Conservation (phyloP, 2,888 invertebrate genomes). For the Amiota minor region DNA sequence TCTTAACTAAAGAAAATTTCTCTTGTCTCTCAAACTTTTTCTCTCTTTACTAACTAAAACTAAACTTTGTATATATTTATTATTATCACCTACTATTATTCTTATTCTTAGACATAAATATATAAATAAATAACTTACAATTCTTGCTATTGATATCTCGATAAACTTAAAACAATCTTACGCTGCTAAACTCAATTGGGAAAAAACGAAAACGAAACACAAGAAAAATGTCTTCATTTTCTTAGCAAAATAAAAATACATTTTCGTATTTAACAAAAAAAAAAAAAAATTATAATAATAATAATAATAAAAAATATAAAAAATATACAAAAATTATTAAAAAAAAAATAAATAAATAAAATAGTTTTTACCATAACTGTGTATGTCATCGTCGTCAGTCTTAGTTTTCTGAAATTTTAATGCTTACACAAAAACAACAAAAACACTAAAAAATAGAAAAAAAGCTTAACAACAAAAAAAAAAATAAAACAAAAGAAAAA, state of each 20-base stretch:
- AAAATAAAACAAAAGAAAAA: constrained; percentile 32
- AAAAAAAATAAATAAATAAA: constrained; percentile 39
- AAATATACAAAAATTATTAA: not conserved
- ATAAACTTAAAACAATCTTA: constrained; percentile 31
- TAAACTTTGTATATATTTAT: constrained; percentile 63
- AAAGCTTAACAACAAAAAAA: constrained; percentile 35
- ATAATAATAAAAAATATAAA: constrained; percentile 36
- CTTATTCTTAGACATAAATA: constrained; percentile 37
- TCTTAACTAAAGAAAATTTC: constrained; percentile 41
- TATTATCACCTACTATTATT: constrained; percentile 47
- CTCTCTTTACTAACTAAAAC: constrained; percentile 63
- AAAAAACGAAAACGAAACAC: constrained; percentile 38
- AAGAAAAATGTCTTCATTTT: constrained; percentile 46
- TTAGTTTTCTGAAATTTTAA: constrained; percentile 46
- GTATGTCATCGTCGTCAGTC: constrained; percentile 30
- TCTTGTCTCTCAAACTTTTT: constrained; percentile 59
- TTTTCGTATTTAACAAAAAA: constrained; percentile 35
- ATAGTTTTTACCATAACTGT: constrained; percentile 46
- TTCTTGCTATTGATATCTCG: constrained; percentile 8
- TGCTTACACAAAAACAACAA: constrained; percentile 8
- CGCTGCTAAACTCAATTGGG: constrained; percentile 31
- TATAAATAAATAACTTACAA: constrained; percentile 32
- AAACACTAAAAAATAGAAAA: constrained; percentile 33
- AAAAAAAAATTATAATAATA: constrained; percentile 22
- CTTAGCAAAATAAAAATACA: constrained; percentile 35